Evolutionary conservation across 2,888 invertebrate genomes (phyloP), one percentile per base, ranked within the genome.

Genomic region (Phalangium opilio): DNA sequence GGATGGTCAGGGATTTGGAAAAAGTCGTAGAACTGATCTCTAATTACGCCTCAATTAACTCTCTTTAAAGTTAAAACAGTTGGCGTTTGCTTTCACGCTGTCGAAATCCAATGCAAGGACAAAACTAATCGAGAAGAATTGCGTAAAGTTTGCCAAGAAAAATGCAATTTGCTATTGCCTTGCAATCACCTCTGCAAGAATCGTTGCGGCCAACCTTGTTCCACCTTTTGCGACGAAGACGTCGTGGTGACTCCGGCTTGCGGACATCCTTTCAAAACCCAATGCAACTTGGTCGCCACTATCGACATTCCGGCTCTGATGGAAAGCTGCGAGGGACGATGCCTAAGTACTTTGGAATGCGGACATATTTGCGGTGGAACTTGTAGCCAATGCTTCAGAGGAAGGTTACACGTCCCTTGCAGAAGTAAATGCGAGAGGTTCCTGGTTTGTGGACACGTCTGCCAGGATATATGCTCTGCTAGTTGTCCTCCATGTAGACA

Each of bases 391-490:
- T 70, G 68, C 48, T 50, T 55, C 12, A 55, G 60, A 34, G 66
- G 67, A 15, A 58, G 64, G 7, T 48, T 69, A 3, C 69, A 69
- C 51, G 43, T 54, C 11, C 49, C 55, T 3, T 68, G 68, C 50
- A 51, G 34, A 11, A 48, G 59, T n/a, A 46, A 43, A 2, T 70
- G 70, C 50, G 49, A 51, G 3, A 56, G 63, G 10, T 49, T 52
- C 4, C 59, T 68, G 3, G 59, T 67, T 7, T 66, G 65, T 52
- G 64, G 63, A 4, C 65, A 65, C 49, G 51, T 68, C n/a, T 70
- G 69, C 51, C 44, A 48, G 20, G 57, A 56, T n/a, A 44, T 48
- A 3, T 70, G 70, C 47, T 55, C 61, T 20, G 57, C 59, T 27
- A 51, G 54, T 19, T 70, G 69, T 49, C 60, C 60, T n/a, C 68